A percentile compares a stretch with the other conserved stretches of the same genome.
Conservation (phyloP, 2,888 invertebrate genomes). For the Terebella lapidaria region DNA sequence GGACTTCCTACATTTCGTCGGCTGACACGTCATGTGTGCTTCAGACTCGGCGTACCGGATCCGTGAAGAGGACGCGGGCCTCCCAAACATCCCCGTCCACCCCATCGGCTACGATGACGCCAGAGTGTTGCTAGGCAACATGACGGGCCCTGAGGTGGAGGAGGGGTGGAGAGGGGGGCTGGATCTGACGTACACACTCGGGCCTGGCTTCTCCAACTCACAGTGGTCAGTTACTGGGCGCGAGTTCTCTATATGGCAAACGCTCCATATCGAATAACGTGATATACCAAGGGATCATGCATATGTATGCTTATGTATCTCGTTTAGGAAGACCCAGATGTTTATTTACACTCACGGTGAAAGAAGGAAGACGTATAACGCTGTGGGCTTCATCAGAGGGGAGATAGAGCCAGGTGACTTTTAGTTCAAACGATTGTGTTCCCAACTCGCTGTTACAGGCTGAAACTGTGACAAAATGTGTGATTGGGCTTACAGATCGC, state of each 20-base stretch:
- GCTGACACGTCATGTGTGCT: too few relatives aligned
- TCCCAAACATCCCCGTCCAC: conserved; percentile 42
- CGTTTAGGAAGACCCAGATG: conserved; percentile 31
- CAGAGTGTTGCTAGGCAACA: neutral
- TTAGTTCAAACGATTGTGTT: neutral
- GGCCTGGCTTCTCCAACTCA: conserved; percentile 43
- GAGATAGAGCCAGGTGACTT: conserved; percentile 43
- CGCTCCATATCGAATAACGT: too few relatives aligned
- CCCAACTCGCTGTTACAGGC: too few relatives aligned
- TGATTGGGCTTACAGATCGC: conserved; percentile 40
- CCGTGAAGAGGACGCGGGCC: conserved; percentile 19
- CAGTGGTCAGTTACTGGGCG: too few relatives aligned
- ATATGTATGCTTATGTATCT: too few relatives aligned
- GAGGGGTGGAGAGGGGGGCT: too few relatives aligned
- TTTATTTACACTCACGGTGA: conserved; percentile 33
- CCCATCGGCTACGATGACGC: conserved; percentile 47
- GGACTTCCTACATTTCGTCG: too few relatives aligned
- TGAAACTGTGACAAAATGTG: too few relatives aligned
- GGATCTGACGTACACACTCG: conserved; percentile 52
- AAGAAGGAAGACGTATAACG: conserved; percentile 39
- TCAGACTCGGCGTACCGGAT: conserved; percentile 38
- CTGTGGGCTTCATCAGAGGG: conserved; percentile 43
- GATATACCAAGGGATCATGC: too few relatives aligned
- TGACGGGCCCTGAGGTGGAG: conserved; percentile 52
- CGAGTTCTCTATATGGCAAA: too few relatives aligned